These are phyloP conservation scores for Caranx melampygus DNA, from an alignment of 2,113 vertebrate genomes.

Conservation along the genomic window DNA sequence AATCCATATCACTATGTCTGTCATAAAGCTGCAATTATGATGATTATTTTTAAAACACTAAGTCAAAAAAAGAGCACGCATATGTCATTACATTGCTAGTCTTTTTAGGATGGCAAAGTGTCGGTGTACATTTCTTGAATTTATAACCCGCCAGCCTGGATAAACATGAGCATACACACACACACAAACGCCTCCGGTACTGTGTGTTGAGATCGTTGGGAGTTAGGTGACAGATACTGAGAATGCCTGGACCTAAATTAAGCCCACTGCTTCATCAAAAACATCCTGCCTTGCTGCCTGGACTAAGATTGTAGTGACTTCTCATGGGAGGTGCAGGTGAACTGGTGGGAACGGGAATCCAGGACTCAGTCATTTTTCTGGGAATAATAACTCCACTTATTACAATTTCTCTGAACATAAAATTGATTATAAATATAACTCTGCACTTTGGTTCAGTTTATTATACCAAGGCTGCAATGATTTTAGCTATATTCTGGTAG, in stretches of 20 bases:
- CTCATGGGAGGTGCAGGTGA: slow-evolving; percentile 73
- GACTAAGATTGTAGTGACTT: slow-evolving; percentile 79
- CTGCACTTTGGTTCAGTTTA: background rate
- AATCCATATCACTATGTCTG: slow-evolving; percentile 1
- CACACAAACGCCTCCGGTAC: slow-evolving; percentile 46
- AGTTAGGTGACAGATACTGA: slow-evolving; percentile 85
- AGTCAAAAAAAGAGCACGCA: slow-evolving; percentile 5
- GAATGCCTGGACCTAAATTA: slow-evolving; percentile 87
- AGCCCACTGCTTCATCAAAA: slow-evolving; percentile 87
- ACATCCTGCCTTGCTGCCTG: slow-evolving; percentile 85
- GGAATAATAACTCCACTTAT: background rate
- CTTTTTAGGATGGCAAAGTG: slow-evolving; percentile 26
- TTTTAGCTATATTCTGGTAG: background rate
- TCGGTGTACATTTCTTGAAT: slow-evolving; percentile 61
- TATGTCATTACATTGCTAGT: slow-evolving; percentile 19
- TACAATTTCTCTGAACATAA: slow-evolving; percentile 8
- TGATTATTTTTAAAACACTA: background rate
- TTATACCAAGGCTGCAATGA: background rate
- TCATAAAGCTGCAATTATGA: slow-evolving; percentile 6
- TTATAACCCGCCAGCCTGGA: slow-evolving; percentile 53
- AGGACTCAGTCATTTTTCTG: background rate
- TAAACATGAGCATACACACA: slow-evolving; percentile 56
- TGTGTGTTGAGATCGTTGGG: slow-evolving; percentile 71
- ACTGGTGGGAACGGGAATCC: slow-evolving; percentile 15
- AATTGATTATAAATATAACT: background rate